These are phyloP conservation scores for Tupiocoris notatus DNA, from an alignment of 2,888 invertebrate genomes.

Conservation along the genomic window DNA sequence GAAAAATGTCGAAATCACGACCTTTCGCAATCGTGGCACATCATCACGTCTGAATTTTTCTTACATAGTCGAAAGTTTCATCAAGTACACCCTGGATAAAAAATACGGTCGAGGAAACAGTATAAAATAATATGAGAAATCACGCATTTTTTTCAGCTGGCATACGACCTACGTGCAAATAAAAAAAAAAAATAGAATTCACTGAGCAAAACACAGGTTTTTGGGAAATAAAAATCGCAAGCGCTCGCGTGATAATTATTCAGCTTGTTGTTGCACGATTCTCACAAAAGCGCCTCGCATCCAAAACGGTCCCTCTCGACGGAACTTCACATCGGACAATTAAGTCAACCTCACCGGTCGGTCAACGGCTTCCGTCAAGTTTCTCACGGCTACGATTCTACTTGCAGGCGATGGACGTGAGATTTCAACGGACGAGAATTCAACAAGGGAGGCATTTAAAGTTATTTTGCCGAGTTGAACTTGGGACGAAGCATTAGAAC, in stretches of 20 bases:
- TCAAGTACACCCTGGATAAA: too few species aligned
- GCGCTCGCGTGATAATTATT: too few species aligned
- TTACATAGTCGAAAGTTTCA: too few species aligned
- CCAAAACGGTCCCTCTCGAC: too few species aligned
- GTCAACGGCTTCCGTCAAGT: not conserved
- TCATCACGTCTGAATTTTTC: not conserved
- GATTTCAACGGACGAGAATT: not conserved
- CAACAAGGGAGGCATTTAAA: not conserved
- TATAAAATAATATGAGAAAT: too few species aligned
- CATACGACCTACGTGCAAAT: too few species aligned
- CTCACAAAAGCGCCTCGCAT: not conserved
- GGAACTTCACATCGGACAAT: not conserved
- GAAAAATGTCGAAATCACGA: not conserved
- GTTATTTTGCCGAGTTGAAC: not conserved
- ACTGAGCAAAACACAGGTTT: too few species aligned
- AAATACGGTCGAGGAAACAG: too few species aligned
- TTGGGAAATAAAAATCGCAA: too few species aligned
- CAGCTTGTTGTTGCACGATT: not conserved
- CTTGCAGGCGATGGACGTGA: not conserved
- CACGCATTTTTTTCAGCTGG: too few species aligned
- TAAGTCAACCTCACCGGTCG: not conserved
- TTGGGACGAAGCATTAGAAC: not conserved
- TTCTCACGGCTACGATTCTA: not conserved
- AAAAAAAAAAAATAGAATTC: too few species aligned
- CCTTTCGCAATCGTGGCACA: not conserved